Conservation (phyloP, 2,113 vertebrate species). For the Rhizomys pruinosus region DNA sequence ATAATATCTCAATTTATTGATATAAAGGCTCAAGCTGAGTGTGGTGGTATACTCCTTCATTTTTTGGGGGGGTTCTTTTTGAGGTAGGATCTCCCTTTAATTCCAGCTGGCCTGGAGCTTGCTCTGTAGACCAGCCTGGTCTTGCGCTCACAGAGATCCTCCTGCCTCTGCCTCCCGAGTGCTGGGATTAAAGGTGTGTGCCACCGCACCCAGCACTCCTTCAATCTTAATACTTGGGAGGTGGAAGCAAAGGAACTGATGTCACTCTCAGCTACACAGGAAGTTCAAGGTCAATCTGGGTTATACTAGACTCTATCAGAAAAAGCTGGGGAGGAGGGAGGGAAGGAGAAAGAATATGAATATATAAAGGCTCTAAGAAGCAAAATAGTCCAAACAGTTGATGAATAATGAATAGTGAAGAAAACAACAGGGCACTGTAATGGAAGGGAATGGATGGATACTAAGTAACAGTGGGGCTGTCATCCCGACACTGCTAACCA, state of each 20-base stretch:
- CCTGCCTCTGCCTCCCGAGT: no score
- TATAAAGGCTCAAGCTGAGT: not conserved
- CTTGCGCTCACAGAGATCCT: no score
- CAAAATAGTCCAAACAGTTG: not conserved
- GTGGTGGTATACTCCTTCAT: no score
- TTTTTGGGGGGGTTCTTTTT: no score
- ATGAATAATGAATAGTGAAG: not conserved
- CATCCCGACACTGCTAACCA: not conserved
- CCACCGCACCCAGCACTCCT: no score
- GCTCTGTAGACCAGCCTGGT: no score
- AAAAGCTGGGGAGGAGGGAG: not conserved
- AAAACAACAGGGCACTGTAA: not conserved
- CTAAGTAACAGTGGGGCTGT: not conserved
- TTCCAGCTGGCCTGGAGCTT: no score
- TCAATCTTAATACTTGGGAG: not conserved
- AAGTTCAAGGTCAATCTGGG: not conserved
- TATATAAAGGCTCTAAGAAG: not conserved
- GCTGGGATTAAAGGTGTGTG: no score
- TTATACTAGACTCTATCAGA: not conserved
- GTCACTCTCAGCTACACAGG: not conserved
- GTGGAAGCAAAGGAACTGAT: not conserved
- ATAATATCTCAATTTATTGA: not conserved
- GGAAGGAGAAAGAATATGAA: not conserved
- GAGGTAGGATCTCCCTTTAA: no score
- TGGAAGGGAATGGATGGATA: not conserved